Base-by-base conservation (phyloP, 2,888 invertebrate genomes). In the Achlya flavicornis region DNA sequence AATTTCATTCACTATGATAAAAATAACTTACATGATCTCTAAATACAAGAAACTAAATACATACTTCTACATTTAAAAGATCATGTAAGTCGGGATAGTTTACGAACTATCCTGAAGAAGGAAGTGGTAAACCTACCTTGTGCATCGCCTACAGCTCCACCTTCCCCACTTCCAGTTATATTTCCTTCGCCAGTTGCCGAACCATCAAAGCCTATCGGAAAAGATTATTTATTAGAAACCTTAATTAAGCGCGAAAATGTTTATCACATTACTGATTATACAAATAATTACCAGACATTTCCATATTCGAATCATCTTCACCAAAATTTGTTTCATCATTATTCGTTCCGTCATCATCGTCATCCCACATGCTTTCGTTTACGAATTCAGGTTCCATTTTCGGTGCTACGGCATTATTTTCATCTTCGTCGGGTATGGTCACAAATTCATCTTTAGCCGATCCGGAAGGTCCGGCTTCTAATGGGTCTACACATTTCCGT, bases 301-400 rank as follows among this genome's bases (percentile, higher is more conserved):
- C 95, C 87, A 95, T 95, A 82, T 95, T 95, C 1, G 95, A 94
- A 85, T 95, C 95, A 66, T 95, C 95, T 88, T 95, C 95, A 79
- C 95, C 95, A 75, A 95, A 95, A 77, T 94, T 94, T 0, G 95
- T 92, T 81, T 95, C 95, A 76, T 95, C 95, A 78, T 95, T 95
- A 67, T 94, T 95, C 38, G 95, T 90, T 77, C 95, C 95, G 73
- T 95, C 95, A 73, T 95, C 95, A 70, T 95, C 95, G 67, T 94
- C 94, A 69, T 94, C 94, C 93, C 94, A 94, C 91, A 94, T 90
- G 70, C 94, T 92, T 82, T 95, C 95, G 69, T 95, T 95, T 58
- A 94, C 93, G 86, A 95, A 95, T 88, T 95, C 95, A 0, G 95
- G 95, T 94, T 95, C 95, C 86, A 95, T 95, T 94, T 95, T 95